These are phyloP conservation scores for Etheostoma perlongum DNA, from an alignment of 2,797 vertebrate species.

Conservation along the genomic window DNA sequence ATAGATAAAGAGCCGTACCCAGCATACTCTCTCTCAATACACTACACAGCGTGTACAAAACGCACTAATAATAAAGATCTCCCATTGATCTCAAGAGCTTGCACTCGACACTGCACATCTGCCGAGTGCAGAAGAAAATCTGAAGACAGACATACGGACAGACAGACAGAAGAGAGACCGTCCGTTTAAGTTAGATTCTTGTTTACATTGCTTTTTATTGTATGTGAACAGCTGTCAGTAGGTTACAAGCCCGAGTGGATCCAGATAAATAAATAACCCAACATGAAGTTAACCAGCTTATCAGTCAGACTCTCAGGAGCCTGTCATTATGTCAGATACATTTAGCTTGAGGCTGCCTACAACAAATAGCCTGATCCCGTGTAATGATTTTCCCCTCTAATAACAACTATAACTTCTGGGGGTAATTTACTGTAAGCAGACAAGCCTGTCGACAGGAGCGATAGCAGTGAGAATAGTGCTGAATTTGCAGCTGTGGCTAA, in stretches of 20 bases:
- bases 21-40: too few species aligned
- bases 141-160: too few species aligned
- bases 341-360: slow-evolving; percentile 24
- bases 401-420: slow-evolving; percentile 28
- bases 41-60: too few species aligned
- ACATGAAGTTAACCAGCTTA: slow-evolving; percentile 36
- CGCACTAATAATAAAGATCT: too few species aligned
- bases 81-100: too few species aligned
- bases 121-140: too few species aligned
- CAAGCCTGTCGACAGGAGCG: slow-evolving; percentile 5
- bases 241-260: slow-evolving; percentile 30
- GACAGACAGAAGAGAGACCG: too few species aligned
- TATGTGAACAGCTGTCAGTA: slow-evolving; percentile 68
- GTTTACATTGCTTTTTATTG: slow-evolving; percentile 49
- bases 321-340: slow-evolving; percentile 38
- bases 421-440: slow-evolving; percentile 33
- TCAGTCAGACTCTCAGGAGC: slow-evolving; percentile 60
- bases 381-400: slow-evolving; percentile 19
- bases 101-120: too few species aligned
- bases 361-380: slow-evolving; percentile 25
- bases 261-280: slow-evolving; percentile 52
- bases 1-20: too few species aligned
- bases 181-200: too few species aligned
- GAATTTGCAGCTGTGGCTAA: slow-evolving; percentile 4
- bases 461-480: not conserved